Conservation (phyloP, 2,888 invertebrate genomes). For the Petrophora chlorosata region DNA sequence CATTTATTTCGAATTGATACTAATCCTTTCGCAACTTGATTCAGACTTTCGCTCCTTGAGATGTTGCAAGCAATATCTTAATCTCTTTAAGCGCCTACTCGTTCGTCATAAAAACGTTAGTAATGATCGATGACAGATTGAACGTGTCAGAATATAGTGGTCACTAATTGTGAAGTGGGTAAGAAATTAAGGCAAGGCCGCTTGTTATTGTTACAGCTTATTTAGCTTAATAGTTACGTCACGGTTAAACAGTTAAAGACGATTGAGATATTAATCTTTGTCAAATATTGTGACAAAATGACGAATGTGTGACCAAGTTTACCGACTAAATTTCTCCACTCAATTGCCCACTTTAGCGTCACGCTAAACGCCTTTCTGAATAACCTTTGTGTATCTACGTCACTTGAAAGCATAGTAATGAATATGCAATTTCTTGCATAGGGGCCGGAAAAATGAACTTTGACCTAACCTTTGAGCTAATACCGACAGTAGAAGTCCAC, state of each 20-base stretch:
- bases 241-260: background rate
- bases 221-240: conserved; percentile 1
- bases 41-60: conserved; percentile 11
- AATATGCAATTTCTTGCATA: background rate
- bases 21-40: conserved; percentile 16
- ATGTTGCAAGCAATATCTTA: conserved; percentile 15
- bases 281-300: too few relatives aligned
- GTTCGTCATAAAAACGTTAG: conserved; percentile 6
- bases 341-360: too few relatives aligned
- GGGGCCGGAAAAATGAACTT: background rate
- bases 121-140: conserved; percentile 22
- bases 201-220: conserved; percentile 9
- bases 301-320: too few relatives aligned
- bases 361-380: too few relatives aligned
- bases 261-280: background rate
- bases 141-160: conserved; percentile 17
- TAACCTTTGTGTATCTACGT: too few relatives aligned
- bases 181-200: conserved; percentile 26
- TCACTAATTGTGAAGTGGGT: conserved; percentile 22
- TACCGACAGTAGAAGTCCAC: background rate
- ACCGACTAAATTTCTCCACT: too few relatives aligned
- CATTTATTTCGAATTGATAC: conserved; percentile 9
- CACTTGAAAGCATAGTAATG: too few relatives aligned
- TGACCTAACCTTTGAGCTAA: background rate
- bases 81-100: conserved; percentile 22